These are phyloP conservation scores for Phyllotreta cruciferae DNA, from an alignment of 2,888 invertebrate genomes.

Conservation along the genomic window DNA sequence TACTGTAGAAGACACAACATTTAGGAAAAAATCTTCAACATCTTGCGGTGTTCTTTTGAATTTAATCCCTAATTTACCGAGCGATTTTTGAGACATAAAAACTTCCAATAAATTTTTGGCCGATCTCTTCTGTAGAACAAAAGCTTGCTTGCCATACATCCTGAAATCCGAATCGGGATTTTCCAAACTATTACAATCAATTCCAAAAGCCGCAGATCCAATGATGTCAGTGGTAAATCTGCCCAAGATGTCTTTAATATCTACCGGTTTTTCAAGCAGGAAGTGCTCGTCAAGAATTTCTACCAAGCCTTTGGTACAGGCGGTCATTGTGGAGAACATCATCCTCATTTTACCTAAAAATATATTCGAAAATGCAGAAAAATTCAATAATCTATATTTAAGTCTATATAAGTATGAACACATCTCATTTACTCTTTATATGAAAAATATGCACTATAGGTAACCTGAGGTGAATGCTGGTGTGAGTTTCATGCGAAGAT, in stretches of 20 bases:
- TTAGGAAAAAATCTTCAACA: conserved; percentile 59
- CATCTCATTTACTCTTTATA: not conserved
- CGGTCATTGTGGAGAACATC: conserved; percentile 68
- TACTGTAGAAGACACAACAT: conserved; percentile 59
- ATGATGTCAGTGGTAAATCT: conserved; percentile 68
- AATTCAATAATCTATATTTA: not conserved
- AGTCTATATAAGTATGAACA: not conserved
- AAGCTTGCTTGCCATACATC: conserved; percentile 40
- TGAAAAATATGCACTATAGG: too few relatives aligned
- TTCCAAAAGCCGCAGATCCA: conserved; percentile 66
- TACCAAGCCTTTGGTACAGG: conserved; percentile 63
- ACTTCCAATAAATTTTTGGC: conserved; percentile 24
- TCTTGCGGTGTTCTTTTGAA: conserved; percentile 44
- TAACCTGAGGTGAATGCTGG: conserved; percentile 44
- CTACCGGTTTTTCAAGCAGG: conserved; percentile 48
- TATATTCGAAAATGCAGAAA: conserved; percentile 45
- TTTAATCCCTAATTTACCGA: conserved; percentile 41
- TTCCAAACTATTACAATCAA: conserved; percentile 65
- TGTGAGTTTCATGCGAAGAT: conserved; percentile 56
- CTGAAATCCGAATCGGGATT: conserved; percentile 62
- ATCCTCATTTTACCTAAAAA: conserved; percentile 65
- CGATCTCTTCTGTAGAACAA: conserved; percentile 34
- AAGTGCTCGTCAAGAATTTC: conserved; percentile 57
- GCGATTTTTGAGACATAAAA: conserved; percentile 37
- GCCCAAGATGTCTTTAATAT: conserved; percentile 61